These are phyloP conservation scores for Timema cristinae DNA, from an alignment of 2,888 invertebrate genomes.

Conservation along the genomic window DNA sequence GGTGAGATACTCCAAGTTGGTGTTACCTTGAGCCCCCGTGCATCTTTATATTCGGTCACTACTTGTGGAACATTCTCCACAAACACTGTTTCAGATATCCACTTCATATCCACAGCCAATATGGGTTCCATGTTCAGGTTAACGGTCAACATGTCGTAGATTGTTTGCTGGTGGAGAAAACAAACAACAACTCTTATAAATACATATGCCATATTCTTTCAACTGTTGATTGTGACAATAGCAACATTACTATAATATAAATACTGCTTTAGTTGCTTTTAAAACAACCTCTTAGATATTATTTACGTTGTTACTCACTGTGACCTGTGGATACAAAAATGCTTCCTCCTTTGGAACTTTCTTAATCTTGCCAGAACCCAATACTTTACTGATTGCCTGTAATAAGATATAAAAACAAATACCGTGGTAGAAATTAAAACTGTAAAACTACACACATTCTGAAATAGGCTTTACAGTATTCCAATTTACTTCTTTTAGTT, in stretches of 20 bases:
- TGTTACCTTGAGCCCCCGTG: constrained; percentile 46
- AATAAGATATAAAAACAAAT: constrained; percentile 12
- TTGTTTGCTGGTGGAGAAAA: constrained; percentile 48
- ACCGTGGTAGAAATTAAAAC: not conserved
- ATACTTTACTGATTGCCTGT: constrained; percentile 48
- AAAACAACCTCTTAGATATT: no score
- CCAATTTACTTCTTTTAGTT: no score
- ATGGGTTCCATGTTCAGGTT: constrained; percentile 58
- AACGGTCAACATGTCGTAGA: constrained; percentile 54
- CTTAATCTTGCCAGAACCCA: constrained; percentile 55
- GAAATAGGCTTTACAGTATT: no score
- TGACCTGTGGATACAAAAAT: constrained; percentile 52
- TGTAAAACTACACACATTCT: no score
- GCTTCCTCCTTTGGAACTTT: constrained; percentile 55
- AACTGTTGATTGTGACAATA: no score
- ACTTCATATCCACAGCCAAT: constrained; percentile 49
- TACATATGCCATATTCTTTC: no score
- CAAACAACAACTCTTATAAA: no score
- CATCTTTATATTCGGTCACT: constrained; percentile 45
- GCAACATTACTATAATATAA: no score
- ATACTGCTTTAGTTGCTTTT: no score
- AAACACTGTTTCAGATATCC: constrained; percentile 54
- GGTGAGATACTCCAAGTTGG: not conserved
- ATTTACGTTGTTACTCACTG: constrained; percentile 36
- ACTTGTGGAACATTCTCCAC: constrained; percentile 47